Evolutionary conservation across 2,797 vertebrate species (phyloP).

Genomic region (Botia kubotai): DNA sequence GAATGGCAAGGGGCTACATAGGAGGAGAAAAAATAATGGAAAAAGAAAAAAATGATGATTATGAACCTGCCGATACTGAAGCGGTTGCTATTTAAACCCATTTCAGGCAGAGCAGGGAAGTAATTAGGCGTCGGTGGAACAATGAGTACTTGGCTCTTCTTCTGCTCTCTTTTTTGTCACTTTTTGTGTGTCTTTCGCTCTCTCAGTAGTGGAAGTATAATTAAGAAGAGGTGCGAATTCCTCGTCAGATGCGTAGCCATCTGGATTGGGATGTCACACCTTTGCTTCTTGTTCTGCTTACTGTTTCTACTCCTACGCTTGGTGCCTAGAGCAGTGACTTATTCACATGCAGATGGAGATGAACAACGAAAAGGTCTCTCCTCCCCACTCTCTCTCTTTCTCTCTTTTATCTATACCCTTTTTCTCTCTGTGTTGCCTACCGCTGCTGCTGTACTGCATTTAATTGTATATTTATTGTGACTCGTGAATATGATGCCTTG

Average conservation of each 20-base stretch:
- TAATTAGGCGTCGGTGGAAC: slow-evolving; percentile 78
- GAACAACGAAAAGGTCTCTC: slow-evolving; percentile 47
- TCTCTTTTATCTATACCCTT: neutral
- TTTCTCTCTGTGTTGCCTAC: slow-evolving; percentile 8
- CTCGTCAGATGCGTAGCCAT: slow-evolving; percentile 75
- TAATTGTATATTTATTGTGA: neutral
- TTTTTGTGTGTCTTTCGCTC: slow-evolving; percentile 41
- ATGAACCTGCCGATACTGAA: slow-evolving; percentile 59
- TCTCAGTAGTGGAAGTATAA: slow-evolving; percentile 71
- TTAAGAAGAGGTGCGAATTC: slow-evolving; percentile 75
- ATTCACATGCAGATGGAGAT: slow-evolving; percentile 67
- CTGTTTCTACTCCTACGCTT: slow-evolving; percentile 46
- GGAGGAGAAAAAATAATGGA: neutral
- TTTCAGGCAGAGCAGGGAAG: slow-evolving; percentile 71
- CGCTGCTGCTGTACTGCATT: slow-evolving; percentile 35
- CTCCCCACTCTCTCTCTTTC: slow-evolving; percentile 36
- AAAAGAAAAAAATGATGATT: slow-evolving; percentile 61
- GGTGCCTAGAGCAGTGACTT: slow-evolving; percentile 48
- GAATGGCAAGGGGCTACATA: neutral
- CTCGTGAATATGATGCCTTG: neutral
- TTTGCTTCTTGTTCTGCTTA: slow-evolving; percentile 52
- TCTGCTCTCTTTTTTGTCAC: slow-evolving; percentile 56
- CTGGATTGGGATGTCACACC: slow-evolving; percentile 66
- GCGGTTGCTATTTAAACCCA: slow-evolving; percentile 71
- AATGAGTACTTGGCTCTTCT: slow-evolving; percentile 67